Base-by-base conservation (phyloP, 2,797 vertebrate species). In the Sebastes iracundus region DNA sequence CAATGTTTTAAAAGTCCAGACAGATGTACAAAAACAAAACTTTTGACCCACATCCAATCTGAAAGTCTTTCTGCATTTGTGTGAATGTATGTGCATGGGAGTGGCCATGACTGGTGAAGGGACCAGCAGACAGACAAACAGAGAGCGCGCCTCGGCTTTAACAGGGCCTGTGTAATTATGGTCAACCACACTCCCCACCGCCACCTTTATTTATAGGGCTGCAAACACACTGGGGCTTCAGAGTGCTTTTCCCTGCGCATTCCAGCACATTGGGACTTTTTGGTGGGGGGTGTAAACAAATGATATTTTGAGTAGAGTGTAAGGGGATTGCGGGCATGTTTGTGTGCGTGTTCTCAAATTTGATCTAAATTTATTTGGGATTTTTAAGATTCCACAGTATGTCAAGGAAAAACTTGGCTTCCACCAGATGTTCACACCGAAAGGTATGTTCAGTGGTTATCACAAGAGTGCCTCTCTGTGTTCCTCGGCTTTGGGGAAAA, bases 131-230 rank as follows among this genome's bases (percentile, higher is more conserved):
- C 91, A 94, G 93, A 88, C 93, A 94, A 94, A 94, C 94, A 92
- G 92, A 88, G 85, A 93, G 91, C 79, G 83, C 79, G 93, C 92
- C 93, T 92, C 68, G 75, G 73, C 86, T 95, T 95, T 94, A 94
- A 95, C 94, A 92, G 90, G 83, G 87, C 87, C 93, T 92, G 90
- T 94, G 93, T 95, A 95, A 96, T 96, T 96, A 96, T 95, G 95
- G 95, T 94, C 88, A 94, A 94, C 95, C 95, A 73, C 95, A 92
- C 79, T 91, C 91, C 87, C 92, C 92, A 91, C 93, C 91, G 70
- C 93, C 90, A 92, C 91, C 91, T 92, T 94, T 96, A 96, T 96
- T 95, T 96, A 95, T 95, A 96, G 95, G 91, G 83, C 84, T 83
- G 83, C 91, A 92, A 95, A 95, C 93, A 93, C 85, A 93, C 92